A percentile compares a stretch with the other conserved stretches of the same genome.
Conservation (phyloP, 2,113 vertebrate genomes). For the Oreochromis tanganicae region DNA sequence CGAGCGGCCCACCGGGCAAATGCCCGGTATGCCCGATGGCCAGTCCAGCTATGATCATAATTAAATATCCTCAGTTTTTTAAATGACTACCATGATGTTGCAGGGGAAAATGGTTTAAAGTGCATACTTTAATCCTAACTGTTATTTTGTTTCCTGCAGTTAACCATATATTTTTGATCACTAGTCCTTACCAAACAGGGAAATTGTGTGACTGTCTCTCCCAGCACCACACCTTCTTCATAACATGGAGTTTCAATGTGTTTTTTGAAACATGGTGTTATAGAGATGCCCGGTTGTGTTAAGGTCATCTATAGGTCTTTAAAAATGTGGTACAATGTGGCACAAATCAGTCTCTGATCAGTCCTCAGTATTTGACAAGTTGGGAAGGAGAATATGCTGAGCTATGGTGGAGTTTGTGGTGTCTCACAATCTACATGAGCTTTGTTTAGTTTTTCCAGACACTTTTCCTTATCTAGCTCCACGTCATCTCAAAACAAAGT, state of each 20-base stretch:
- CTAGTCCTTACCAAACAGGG: neutral
- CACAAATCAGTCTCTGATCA: neutral
- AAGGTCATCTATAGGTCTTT: neutral
- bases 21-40: too few relatives aligned
- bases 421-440: neutral
- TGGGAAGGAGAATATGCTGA: neutral
- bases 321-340: neutral
- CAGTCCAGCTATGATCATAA: too few relatives aligned
- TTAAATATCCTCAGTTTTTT: neutral
- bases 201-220: neutral
- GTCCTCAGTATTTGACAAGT: neutral
- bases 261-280: neutral
- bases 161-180: neutral
- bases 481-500: neutral
- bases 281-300: neutral
- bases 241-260: neutral
- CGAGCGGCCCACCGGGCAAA: too few relatives aligned
- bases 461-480: neutral
- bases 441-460: neutral
- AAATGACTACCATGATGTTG: neutral
- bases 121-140: neutral
- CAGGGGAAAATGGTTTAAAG: neutral
- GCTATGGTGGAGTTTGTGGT: neutral
- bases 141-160: neutral
- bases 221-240: neutral